phyloP scores from a whole-genome alignment of 2,888 invertebrate species.

The Watsonalla binaria region DNA sequence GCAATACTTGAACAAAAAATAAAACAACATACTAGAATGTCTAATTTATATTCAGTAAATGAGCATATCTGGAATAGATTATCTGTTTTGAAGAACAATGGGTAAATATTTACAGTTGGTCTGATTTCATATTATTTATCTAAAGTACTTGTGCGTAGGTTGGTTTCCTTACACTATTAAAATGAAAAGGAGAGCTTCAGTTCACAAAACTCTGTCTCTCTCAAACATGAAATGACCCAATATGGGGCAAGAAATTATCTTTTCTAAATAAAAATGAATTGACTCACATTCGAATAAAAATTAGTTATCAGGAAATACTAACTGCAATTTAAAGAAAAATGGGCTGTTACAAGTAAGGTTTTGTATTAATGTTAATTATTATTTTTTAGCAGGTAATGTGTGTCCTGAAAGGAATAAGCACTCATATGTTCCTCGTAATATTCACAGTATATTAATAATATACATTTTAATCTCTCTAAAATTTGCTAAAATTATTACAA shows the following conservation, averaged over 20 bases:
- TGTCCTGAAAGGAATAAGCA: neutral
- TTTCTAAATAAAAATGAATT: too few species aligned
- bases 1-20: constrained; percentile 17
- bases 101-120: constrained; percentile 23
- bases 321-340: too few species aligned
- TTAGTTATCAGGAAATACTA: too few species aligned
- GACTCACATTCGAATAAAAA: too few species aligned
- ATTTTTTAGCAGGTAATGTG: neutral
- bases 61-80: constrained; percentile 50
- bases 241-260: too few species aligned
- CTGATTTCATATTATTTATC: constrained; percentile 7
- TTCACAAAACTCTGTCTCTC: too few species aligned
- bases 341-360: too few species aligned
- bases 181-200: too few species aligned
- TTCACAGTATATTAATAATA: neutral
- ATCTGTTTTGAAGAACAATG: constrained; percentile 30
- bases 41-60: constrained; percentile 51
- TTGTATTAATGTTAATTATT: neutral
- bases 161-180: neutral
- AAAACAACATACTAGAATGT: constrained; percentile 38
- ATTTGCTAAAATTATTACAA: neutral
- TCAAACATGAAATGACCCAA: too few species aligned
- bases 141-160: neutral
- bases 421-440: neutral
- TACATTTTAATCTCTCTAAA: neutral